Evolutionary conservation across 2,797 vertebrate species (phyloP), one percentile per base, ranked within the genome.

Genomic region (Cercopithecus hamlyni): DNA sequence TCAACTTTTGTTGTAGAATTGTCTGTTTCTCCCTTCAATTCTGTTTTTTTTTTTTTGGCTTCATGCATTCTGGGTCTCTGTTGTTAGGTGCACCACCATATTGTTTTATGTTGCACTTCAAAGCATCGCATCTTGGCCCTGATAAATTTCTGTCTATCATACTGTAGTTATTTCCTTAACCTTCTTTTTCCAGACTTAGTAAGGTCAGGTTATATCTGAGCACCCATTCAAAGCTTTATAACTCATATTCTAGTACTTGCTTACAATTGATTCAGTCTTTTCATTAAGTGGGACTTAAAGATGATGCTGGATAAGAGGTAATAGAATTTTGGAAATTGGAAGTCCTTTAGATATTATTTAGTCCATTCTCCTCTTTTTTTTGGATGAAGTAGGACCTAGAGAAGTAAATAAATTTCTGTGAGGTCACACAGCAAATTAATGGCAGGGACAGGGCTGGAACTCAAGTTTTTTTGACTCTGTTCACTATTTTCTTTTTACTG

Each of bases 231-330:
- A 43, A 48, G 22, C n/a, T 84, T 70, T 52, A 43, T 26, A 41
- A 83, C 15, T 86, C 52, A 58, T n/a, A 7, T 82, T 85, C 55
- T 50, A 85, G 33, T 61, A 76, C 17, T 48, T 88, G 7, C 72
- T 90, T 92, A 30, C 48, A n/a, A 55, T 79, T 91, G 36, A 93
- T 72, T 85, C 50, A 81, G n/a, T 88, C 50, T 85, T 90, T 93
- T 57, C 27, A 57, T 91, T 81, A 91, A 55, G 11, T 88, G 19
- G 26, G 7, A 67, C 36, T 81, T 96, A 14, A 11, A 70, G 26
- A 76, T 79, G 8, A 86, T 81, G 30, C 45, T 77, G 12, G 11
- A 22, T 48, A 41, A 67, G 33, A 55, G 27, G 17, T 81, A 26
- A 91, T 50, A 72, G 15, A 81, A 61, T 84, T 76, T 93, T 72